Evolutionary conservation across 1,140 invertebrate genomes (phyloP).

Genomic region (Macrostomum lignano): DNA sequence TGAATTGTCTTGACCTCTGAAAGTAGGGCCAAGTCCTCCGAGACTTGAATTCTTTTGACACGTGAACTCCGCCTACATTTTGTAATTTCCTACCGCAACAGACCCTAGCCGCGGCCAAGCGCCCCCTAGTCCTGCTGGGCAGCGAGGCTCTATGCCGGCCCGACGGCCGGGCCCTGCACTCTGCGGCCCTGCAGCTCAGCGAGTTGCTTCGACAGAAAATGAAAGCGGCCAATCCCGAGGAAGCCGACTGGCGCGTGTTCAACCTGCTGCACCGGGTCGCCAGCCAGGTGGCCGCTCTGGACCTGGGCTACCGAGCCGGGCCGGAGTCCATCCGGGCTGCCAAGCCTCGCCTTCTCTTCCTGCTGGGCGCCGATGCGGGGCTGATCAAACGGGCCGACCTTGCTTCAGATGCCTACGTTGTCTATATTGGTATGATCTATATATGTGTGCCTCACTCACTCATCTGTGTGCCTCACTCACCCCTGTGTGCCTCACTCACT

Average conservation of each 20-base stretch:
- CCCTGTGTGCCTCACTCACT: too few species aligned
- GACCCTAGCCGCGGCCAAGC: too few species aligned
- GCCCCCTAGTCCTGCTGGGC: neutral
- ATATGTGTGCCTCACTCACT: too few species aligned
- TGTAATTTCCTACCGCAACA: too few species aligned
- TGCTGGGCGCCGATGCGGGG: constrained; percentile 68
- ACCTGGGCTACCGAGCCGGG: constrained; percentile 63
- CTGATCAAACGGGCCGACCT: constrained; percentile 46
- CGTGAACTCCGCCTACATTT: too few species aligned
- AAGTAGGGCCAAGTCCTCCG: too few species aligned
- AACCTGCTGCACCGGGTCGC: constrained; percentile 33
- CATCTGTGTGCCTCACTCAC: too few species aligned
- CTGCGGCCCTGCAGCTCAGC: neutral
- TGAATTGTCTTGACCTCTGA: too few species aligned
- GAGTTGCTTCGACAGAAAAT: neutral
- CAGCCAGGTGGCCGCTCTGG: constrained; percentile 66
- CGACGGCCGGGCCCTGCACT: neutral
- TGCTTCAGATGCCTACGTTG: constrained; percentile 49
- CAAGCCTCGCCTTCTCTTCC: constrained; percentile 49
- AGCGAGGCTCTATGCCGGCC: neutral
- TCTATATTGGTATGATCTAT: constrained; percentile 52
- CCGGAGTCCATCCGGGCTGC: constrained; percentile 38
- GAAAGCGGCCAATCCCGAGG: neutral
- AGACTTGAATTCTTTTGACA: too few species aligned
- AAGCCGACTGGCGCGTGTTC: constrained; percentile 19